Evolutionary conservation across 2,797 vertebrate species (phyloP).

Genomic region (Rhincodon typus): DNA sequence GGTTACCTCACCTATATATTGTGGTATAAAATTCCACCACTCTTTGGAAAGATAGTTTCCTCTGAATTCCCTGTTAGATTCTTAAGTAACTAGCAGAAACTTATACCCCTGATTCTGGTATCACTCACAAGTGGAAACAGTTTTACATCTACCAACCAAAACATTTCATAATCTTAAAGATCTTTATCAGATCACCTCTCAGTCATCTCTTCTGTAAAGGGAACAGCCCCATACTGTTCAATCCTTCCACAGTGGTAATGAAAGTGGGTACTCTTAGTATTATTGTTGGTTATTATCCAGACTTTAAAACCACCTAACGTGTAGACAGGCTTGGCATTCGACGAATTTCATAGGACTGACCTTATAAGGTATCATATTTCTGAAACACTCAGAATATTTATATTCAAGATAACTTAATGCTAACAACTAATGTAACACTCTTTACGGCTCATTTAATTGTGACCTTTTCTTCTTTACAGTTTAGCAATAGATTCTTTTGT

Average conservation of each 20-base stretch:
- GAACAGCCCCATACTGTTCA: not conserved
- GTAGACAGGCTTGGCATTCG: not conserved
- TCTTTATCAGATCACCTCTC: not conserved
- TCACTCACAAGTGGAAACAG: not conserved
- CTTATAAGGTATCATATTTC: not conserved
- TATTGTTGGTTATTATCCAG: not conserved
- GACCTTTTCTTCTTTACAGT: not conserved
- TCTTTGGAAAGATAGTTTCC: not conserved
- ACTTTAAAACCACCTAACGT: not conserved
- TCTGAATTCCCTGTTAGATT: not conserved
- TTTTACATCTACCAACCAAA: not conserved
- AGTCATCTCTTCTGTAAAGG: not conserved
- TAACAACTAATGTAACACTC: not conserved
- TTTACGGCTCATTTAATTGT: not conserved
- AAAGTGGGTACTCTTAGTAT: not conserved
- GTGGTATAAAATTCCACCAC: not conserved
- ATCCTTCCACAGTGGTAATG: not conserved
- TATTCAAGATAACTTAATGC: not conserved
- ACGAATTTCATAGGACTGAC: not conserved
- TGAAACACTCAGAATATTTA: constrained; percentile 26
- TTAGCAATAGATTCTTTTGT: not conserved
- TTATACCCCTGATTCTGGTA: not conserved
- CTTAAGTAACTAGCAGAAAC: not conserved
- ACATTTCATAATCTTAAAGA: not conserved
- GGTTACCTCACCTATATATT: not conserved